Conservation (phyloP, 2,888 invertebrate genomes). For the Drosophila longiperda region DNA sequence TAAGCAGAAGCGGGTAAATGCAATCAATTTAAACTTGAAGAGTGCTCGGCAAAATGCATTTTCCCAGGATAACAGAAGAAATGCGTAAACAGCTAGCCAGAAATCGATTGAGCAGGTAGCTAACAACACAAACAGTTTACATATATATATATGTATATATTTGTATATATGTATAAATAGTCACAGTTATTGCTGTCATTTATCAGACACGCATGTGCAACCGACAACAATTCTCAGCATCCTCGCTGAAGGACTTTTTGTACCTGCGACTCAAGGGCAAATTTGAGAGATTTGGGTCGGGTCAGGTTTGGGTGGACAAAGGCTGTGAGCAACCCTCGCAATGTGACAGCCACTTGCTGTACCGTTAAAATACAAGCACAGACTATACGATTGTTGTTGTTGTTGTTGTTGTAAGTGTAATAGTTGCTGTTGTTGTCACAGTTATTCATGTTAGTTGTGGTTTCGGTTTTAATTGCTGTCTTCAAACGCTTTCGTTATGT, state of each 20-base stretch:
- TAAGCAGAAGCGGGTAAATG: conserved; percentile 25
- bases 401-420: conserved; percentile 6
- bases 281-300: conserved; percentile 32
- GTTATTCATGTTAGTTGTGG: conserved; percentile 31
- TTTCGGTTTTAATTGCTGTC: conserved; percentile 4
- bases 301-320: not conserved
- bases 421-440: conserved; percentile 9
- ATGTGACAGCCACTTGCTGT: conserved; percentile 28
- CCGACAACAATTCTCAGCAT: conserved; percentile 19
- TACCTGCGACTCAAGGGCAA: conserved; percentile 29
- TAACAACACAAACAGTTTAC: not conserved
- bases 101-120: conserved; percentile 5
- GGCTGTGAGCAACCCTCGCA: conserved; percentile 9
- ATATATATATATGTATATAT: not conserved
- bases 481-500: conserved; percentile 32
- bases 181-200: conserved; percentile 1
- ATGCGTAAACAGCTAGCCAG: not conserved
- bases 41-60: not conserved
- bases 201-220: conserved; percentile 1
- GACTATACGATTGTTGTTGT: conserved; percentile 2
- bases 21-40: not conserved
- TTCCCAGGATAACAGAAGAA: not conserved
- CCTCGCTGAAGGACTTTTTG: not conserved
- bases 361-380: conserved; percentile 15
- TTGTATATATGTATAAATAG: not conserved